These are phyloP conservation scores for Oscheius sp. DNA, from an alignment of 2,888 invertebrate genomes.

Conservation along the genomic window DNA sequence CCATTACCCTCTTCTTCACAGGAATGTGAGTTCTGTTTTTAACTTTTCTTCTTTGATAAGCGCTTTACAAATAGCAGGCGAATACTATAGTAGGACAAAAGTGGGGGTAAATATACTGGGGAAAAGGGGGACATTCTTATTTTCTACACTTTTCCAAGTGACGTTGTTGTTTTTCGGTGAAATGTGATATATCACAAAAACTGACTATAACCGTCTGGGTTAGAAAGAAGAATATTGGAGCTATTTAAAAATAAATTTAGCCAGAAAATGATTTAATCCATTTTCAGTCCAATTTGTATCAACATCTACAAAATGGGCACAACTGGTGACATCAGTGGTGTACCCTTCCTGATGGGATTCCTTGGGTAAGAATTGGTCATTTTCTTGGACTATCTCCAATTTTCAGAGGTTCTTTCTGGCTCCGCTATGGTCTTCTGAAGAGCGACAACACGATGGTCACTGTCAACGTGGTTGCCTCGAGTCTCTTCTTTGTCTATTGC, in stretches of 20 bases:
- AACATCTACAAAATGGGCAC: constrained; percentile 57
- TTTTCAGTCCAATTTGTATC: constrained; percentile 65
- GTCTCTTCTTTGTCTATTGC: constrained; percentile 82
- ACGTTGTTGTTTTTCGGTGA: too few relatives aligned
- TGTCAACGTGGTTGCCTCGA: constrained; percentile 83
- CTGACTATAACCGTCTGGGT: neutral
- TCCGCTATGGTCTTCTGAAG: constrained; percentile 84
- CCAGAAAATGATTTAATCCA: neutral
- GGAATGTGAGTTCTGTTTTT: constrained; percentile 82
- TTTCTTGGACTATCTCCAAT: constrained; percentile 51
- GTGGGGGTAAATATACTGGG: neutral
- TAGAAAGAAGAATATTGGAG: neutral
- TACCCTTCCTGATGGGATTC: constrained; percentile 70
- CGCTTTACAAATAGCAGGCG: neutral
- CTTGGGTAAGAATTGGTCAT: constrained; percentile 54
- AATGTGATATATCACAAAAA: too few relatives aligned
- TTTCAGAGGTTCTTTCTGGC: constrained; percentile 84
- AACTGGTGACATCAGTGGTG: constrained; percentile 65
- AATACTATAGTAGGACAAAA: constrained; percentile 4
- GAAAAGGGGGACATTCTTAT: neutral
- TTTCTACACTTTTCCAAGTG: too few relatives aligned
- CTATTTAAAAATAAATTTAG: neutral
- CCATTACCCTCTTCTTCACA: constrained; percentile 86
- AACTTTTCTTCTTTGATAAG: neutral
- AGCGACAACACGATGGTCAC: constrained; percentile 82